Evolutionary conservation across 2,888 invertebrate genomes (phyloP).

Genomic region (Pheosia tremula): DNA sequence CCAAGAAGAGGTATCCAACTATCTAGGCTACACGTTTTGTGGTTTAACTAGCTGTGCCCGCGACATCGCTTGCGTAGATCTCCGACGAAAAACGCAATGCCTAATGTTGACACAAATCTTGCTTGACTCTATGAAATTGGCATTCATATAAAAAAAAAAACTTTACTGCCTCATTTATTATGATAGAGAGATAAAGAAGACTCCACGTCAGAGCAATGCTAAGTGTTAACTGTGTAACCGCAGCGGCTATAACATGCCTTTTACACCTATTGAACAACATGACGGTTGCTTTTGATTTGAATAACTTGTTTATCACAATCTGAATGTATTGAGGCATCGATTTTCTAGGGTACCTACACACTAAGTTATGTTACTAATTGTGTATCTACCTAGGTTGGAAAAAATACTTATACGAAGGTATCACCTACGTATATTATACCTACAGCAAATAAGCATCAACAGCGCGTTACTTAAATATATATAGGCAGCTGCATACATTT

Average conservation of each 20-base stretch:
- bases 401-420: background rate
- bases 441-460: background rate
- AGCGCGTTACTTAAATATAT: slow-evolving; percentile 13
- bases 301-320: slow-evolving; percentile 20
- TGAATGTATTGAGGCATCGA: background rate
- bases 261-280: slow-evolving; percentile 20
- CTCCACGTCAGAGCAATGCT: background rate
- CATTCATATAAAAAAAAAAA: too few relatives aligned
- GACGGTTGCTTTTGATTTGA: slow-evolving; percentile 23
- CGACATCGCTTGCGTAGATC: too few relatives aligned
- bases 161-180: too few relatives aligned
- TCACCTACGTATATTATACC: background rate
- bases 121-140: too few relatives aligned
- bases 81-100: too few relatives aligned
- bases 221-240: slow-evolving; percentile 4
- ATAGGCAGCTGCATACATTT: slow-evolving; percentile 42
- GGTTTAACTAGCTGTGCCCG: too few relatives aligned
- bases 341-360: background rate
- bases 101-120: too few relatives aligned
- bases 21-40: too few relatives aligned
- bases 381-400: slow-evolving; percentile 13
- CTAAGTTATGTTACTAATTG: slow-evolving; percentile 14
- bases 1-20: too few relatives aligned
- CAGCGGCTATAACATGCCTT: slow-evolving; percentile 14
- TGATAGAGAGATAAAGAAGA: background rate